Conservation (phyloP, 2,797 vertebrate genomes). For the Eupleurogrammus muticus region DNA sequence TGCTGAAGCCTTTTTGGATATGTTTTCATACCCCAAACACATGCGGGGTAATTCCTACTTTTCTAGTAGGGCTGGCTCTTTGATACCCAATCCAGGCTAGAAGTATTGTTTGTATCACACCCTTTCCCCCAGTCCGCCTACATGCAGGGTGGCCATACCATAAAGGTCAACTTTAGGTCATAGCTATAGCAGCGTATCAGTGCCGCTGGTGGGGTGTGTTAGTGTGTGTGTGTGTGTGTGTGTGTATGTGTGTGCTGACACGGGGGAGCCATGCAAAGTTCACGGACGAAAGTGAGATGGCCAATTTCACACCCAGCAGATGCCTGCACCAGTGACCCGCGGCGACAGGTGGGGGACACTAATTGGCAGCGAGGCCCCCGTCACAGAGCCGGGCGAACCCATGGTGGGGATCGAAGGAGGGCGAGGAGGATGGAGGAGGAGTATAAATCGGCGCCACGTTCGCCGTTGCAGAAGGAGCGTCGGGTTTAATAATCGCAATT, state of each 20-base stretch:
- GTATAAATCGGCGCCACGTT: slow-evolving; percentile 3
- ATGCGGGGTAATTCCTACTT: not conserved
- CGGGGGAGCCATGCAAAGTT: slow-evolving; percentile 61
- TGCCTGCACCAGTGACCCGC: slow-evolving; percentile 72
- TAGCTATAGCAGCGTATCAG: slow-evolving; percentile 34
- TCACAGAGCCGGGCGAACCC: slow-evolving; percentile 38
- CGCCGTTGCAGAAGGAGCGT: not conserved
- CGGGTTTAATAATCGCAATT: slow-evolving; percentile 15
- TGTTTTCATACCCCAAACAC: slow-evolving; percentile 15
- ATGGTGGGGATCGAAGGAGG: slow-evolving; percentile 31
- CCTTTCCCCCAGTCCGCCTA: slow-evolving; percentile 4
- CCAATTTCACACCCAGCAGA: slow-evolving; percentile 78
- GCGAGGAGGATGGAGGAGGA: not conserved
- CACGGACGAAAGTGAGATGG: slow-evolving; percentile 76
- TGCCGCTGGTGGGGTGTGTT: not conserved
- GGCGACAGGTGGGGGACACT: slow-evolving; percentile 78
- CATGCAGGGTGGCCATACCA: slow-evolving; percentile 62
- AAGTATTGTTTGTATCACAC: slow-evolving; percentile 46
- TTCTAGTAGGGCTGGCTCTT: slow-evolving; percentile 13
- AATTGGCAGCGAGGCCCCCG: slow-evolving; percentile 66
- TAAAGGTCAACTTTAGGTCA: slow-evolving; percentile 66
- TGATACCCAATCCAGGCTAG: slow-evolving; percentile 9
- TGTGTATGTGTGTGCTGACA: not conserved
- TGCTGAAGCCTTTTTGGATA: slow-evolving; percentile 16
- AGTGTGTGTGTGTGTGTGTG: slow-evolving; percentile 3